phyloP scores from a whole-genome alignment of 2,113 vertebrate genomes.

The Saguinus imperator region DNA sequence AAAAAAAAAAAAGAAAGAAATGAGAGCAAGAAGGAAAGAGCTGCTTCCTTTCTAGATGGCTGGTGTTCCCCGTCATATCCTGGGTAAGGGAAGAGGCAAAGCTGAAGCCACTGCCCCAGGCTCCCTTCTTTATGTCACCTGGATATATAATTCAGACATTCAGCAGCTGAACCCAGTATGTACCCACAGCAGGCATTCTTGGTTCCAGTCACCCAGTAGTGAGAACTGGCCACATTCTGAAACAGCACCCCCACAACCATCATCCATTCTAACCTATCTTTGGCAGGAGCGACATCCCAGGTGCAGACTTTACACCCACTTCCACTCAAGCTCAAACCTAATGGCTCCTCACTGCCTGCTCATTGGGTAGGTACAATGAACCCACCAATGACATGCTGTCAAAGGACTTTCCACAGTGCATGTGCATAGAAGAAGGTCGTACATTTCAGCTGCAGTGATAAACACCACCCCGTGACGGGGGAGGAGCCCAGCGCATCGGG shows the following conservation, averaged over 20 bases:
- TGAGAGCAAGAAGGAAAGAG: neutral
- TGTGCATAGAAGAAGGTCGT: neutral
- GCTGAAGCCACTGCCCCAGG: neutral
- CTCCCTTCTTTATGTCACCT: neutral
- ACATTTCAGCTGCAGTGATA: neutral
- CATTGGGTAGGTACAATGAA: neutral
- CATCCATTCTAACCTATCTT: no score
- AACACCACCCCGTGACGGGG: accelerated
- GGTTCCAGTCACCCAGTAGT: neutral
- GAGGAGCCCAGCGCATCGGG: neutral
- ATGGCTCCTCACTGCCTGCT: neutral
- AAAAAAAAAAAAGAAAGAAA: neutral
- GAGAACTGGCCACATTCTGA: neutral
- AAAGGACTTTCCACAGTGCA: neutral
- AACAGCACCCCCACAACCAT: neutral
- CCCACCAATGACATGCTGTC: neutral
- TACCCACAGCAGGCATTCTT: neutral
- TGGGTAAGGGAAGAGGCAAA: neutral
- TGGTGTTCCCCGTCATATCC: neutral
- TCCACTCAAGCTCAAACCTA: neutral
- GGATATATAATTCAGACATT: neutral
- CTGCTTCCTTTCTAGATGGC: neutral
- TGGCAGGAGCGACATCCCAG: neutral
- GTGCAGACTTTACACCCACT: neutral
- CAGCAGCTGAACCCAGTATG: neutral